phyloP scores from a whole-genome alignment of 2,113 vertebrate genomes.

The Syngnathus scovelli region DNA sequence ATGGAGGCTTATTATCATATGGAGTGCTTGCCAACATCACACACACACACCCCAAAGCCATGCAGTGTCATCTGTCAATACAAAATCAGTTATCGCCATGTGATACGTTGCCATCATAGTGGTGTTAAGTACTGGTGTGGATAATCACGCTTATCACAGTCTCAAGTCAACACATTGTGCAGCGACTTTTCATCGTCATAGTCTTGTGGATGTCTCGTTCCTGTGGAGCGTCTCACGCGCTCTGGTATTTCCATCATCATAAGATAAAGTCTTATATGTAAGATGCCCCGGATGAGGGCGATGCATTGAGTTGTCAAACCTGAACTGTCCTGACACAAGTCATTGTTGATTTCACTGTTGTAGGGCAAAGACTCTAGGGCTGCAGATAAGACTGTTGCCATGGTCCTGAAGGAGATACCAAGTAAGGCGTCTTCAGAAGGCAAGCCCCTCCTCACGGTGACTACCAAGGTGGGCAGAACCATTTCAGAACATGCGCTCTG shows the following conservation, averaged over 20 bases:
- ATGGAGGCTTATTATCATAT: not conserved
- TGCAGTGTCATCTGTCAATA: slow-evolving; percentile 10
- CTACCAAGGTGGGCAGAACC: slow-evolving; percentile 98
- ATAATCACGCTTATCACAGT: slow-evolving; percentile 46
- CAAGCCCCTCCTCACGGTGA: slow-evolving; percentile 98
- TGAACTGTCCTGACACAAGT: slow-evolving; percentile 86
- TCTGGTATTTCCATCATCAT: slow-evolving; percentile 48
- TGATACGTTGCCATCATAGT: slow-evolving; percentile 24
- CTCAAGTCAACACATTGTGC: slow-evolving; percentile 49
- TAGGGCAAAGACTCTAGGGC: slow-evolving; percentile 99
- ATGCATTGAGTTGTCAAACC: slow-evolving; percentile 49
- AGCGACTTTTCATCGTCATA: slow-evolving; percentile 57
- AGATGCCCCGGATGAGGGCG: slow-evolving; percentile 51
- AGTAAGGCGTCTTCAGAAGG: slow-evolving; percentile 98
- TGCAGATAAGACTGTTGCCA: slow-evolving; percentile 99
- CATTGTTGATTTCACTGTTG: slow-evolving; percentile 99
- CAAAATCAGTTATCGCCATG: slow-evolving; percentile 13
- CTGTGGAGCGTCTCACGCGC: slow-evolving; percentile 36
- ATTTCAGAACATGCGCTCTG: slow-evolving; percentile 72
- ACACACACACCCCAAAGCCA: not conserved
- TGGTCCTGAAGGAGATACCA: slow-evolving; percentile 99
- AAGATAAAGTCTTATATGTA: slow-evolving; percentile 52
- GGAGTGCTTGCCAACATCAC: not conserved
- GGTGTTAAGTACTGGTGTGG: slow-evolving; percentile 24
- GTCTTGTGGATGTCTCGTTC: slow-evolving; percentile 59